Evolutionary conservation across 2,888 invertebrate species (phyloP).

Genomic region (Sisyra terminalis): DNA sequence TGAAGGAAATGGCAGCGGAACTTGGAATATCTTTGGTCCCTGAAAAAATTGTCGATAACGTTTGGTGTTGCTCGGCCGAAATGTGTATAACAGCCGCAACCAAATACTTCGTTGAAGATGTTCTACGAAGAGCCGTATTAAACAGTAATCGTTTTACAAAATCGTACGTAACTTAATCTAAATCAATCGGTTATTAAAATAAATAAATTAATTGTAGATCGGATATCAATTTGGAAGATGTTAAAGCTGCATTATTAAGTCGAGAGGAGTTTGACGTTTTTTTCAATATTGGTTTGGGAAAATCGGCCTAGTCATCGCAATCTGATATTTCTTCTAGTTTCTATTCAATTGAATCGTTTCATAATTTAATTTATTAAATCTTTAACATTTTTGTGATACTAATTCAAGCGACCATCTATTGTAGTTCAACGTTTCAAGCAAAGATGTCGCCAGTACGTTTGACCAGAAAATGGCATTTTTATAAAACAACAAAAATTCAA

Average conservation of each 20-base stretch:
- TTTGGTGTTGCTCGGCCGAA: constrained; percentile 28
- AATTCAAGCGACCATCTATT: too few relatives aligned
- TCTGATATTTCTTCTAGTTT: too few relatives aligned
- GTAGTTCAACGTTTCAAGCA: too few relatives aligned
- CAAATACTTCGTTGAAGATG: constrained; percentile 32
- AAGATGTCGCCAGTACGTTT: too few relatives aligned
- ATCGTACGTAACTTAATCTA: background rate
- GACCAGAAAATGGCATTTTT: too few relatives aligned
- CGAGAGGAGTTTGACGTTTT: constrained; percentile 14
- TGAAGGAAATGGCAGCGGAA: constrained; percentile 27
- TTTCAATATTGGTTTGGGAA: constrained; percentile 10
- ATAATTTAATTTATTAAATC: too few relatives aligned
- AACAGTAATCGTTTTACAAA: background rate
- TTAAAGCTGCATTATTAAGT: constrained; percentile 12
- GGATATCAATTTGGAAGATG: constrained; percentile 12
- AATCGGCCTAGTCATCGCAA: background rate
- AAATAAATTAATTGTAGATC: constrained; percentile 11
- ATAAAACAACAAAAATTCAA: too few relatives aligned
- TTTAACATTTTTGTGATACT: too few relatives aligned
- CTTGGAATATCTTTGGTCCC: constrained; percentile 27
- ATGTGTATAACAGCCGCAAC: constrained; percentile 33
- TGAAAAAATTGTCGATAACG: constrained; percentile 29
- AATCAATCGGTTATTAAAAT: background rate
- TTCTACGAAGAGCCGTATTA: constrained; percentile 22
- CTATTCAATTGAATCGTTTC: too few relatives aligned